Evolutionary conservation across 2,888 invertebrate genomes (phyloP).

Genomic region (Pollenia amentaria): DNA sequence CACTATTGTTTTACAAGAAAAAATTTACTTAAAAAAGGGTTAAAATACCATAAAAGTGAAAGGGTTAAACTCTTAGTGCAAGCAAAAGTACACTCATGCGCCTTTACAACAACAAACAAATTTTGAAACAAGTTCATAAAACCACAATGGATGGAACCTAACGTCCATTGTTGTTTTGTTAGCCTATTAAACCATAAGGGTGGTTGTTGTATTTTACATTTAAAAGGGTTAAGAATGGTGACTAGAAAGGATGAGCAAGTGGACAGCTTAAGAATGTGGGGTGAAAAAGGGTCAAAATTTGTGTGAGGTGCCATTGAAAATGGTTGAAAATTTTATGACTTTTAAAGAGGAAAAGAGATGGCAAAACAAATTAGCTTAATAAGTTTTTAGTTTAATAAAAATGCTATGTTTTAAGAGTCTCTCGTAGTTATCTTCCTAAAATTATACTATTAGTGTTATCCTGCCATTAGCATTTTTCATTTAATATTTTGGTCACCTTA

Average conservation of each 20-base stretch:
- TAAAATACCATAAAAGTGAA: slow-evolving; percentile 46
- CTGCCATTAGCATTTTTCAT: no score
- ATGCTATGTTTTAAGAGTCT: no score
- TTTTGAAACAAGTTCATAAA: slow-evolving; percentile 4
- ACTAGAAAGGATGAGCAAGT: slow-evolving; percentile 40
- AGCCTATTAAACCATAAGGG: slow-evolving; percentile 1
- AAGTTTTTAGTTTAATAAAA: no score
- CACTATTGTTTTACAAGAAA: neutral
- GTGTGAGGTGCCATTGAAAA: slow-evolving; percentile 6
- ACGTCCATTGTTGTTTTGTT: slow-evolving; percentile 38
- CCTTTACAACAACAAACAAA: slow-evolving; percentile 26
- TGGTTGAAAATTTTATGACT: neutral
- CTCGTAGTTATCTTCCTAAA: no score
- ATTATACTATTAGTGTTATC: no score
- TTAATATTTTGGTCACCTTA: no score
- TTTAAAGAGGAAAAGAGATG: neutral
- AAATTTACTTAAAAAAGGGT: slow-evolving; percentile 35
- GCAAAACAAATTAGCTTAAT: no score
- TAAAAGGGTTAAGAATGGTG: slow-evolving; percentile 64
- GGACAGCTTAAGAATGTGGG: slow-evolving; percentile 54
- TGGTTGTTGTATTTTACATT: slow-evolving; percentile 28
- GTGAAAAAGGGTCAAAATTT: neutral
- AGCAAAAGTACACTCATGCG: slow-evolving; percentile 62
- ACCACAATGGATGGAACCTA: neutral
- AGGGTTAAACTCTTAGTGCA: slow-evolving; percentile 44